Conservation (phyloP, 1,140 invertebrate species). For the Olivierus martensii region DNA sequence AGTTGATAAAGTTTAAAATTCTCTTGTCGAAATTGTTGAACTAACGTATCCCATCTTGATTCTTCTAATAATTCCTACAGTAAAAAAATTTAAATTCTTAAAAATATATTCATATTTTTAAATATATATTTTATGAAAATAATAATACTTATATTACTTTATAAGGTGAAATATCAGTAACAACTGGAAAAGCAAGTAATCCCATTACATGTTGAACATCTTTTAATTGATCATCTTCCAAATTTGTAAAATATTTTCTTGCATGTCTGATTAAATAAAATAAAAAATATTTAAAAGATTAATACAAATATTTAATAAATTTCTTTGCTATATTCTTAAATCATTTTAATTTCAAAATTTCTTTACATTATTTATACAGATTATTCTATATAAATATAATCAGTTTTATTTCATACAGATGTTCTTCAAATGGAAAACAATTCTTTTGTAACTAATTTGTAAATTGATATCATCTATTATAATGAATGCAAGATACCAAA, state of each 20-base stretch:
- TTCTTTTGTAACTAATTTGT: too few relatives aligned
- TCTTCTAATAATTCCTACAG: slow-evolving; percentile 44
- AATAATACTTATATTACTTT: slow-evolving; percentile 25
- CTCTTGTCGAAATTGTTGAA: slow-evolving; percentile 81
- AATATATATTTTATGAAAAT: background rate
- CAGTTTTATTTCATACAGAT: too few relatives aligned
- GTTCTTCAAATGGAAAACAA: too few relatives aligned
- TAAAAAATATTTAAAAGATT: background rate
- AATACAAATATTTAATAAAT: background rate
- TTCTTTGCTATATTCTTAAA: too few relatives aligned
- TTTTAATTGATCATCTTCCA: slow-evolving; percentile 68
- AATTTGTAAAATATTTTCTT: slow-evolving; percentile 74
- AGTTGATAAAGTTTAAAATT: slow-evolving; percentile 90
- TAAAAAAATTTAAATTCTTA: slow-evolving; percentile 20
- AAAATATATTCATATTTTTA: background rate
- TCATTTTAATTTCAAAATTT: too few relatives aligned
- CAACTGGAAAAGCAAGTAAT: slow-evolving; percentile 73
- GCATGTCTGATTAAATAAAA: slow-evolving; percentile 50
- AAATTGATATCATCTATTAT: too few relatives aligned
- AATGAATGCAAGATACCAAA: too few relatives aligned
- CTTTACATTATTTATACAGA: too few relatives aligned
- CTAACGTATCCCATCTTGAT: slow-evolving; percentile 62
- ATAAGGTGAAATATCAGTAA: slow-evolving; percentile 51
- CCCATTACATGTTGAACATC: slow-evolving; percentile 92
- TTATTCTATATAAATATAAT: too few relatives aligned